Conservation (phyloP, 92 coral and sea anemone species). For the Zoanthus gigantus region DNA sequence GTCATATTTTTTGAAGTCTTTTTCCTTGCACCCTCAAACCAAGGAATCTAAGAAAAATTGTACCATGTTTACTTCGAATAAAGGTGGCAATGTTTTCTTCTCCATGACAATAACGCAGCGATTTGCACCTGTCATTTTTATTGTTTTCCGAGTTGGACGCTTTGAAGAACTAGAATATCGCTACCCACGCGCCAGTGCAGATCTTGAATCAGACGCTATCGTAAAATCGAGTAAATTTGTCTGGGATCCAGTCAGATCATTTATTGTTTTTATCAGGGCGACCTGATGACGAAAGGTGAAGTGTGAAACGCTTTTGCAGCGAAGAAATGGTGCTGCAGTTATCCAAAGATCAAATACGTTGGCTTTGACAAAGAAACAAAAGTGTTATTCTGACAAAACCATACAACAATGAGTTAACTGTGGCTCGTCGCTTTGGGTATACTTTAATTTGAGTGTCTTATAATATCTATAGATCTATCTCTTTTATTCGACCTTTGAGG, state of each 20-base stretch:
- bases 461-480: constrained; percentile 8
- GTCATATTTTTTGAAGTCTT: background rate
- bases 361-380: constrained; percentile 31
- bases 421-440: background rate
- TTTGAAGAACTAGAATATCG: background rate
- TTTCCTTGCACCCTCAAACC: background rate
- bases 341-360: constrained; percentile 30
- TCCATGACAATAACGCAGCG: constrained; percentile 54
- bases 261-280: background rate
- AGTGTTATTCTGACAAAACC: constrained; percentile 30
- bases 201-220: background rate
- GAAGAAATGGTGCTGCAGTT: background rate
- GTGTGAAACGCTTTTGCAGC: background rate
- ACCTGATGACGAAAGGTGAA: background rate
- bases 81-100: constrained; percentile 57
- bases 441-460: constrained; percentile 28
- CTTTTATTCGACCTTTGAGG: constrained; percentile 14
- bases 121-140: constrained; percentile 29
- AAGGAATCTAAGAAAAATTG: background rate
- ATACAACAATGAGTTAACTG: constrained; percentile 19
- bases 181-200: constrained; percentile 23
- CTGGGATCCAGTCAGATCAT: background rate
- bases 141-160: constrained; percentile 23
- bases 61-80: constrained; percentile 34
- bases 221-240: constrained; percentile 20